Percentiles rank a stretch among this genome's conserved stretches.
Evolutionary conservation across 2,797 vertebrate genomes (phyloP).

Genomic region (Paguma larvata): DNA sequence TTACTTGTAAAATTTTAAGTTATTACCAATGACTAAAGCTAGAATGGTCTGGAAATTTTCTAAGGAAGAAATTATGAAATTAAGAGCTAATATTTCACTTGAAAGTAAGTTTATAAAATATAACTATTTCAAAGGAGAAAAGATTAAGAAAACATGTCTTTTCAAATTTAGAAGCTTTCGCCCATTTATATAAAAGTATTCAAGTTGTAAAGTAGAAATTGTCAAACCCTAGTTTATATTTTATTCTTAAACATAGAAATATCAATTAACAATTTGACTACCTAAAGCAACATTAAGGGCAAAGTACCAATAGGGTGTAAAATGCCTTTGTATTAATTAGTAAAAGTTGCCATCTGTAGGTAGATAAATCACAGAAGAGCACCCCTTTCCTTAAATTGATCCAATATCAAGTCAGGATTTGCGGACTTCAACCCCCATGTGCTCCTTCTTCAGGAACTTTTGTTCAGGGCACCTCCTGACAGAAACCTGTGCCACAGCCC

Average conservation of each 20-base stretch:
- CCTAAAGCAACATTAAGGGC: not conserved
- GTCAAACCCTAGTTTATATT: not conserved
- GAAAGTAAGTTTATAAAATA: constrained; percentile 51
- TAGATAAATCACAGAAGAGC: not conserved
- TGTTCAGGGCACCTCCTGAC: not conserved
- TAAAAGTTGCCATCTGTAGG: not conserved
- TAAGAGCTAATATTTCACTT: constrained; percentile 25
- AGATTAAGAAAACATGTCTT: not conserved
- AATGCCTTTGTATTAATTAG: not conserved
- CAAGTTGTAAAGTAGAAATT: not conserved
- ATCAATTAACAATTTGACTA: constrained; percentile 51
- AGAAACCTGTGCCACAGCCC: not conserved
- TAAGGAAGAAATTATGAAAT: constrained; percentile 45
- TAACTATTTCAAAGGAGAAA: constrained; percentile 33
- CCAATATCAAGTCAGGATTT: not conserved
- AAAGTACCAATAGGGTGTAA: not conserved
- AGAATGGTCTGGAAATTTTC: not conserved
- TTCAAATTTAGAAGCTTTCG: constrained; percentile 48
- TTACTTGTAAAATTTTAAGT: constrained; percentile 20
- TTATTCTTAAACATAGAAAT: constrained; percentile 61
- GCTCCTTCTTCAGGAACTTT: not conserved
- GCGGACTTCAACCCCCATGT: not conserved
- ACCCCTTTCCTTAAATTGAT: not conserved
- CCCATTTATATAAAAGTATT: not conserved
- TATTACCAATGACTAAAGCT: not conserved